Base-by-base conservation (phyloP, 2,113 vertebrate genomes). In the Cheilinus undulatus region DNA sequence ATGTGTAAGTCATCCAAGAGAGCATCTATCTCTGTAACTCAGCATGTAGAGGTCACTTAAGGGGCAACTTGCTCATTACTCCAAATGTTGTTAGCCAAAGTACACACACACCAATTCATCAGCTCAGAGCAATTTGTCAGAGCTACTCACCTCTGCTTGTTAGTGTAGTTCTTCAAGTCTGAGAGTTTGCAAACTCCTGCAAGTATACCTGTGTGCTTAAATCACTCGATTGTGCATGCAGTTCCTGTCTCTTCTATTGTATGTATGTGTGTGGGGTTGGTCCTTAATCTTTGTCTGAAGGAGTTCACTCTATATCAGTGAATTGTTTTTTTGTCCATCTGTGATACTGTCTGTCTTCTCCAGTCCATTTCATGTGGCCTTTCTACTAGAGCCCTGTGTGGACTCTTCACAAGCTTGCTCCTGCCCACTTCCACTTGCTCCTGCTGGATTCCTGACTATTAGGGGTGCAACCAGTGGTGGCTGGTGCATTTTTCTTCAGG, bases 61-160 rank as follows among this genome's bases (percentile, higher is more conserved):
- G 82, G 88, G 82, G 76, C 86, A 92, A 84, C 87, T 80, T 78
- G 83, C 89, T 92, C 90, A 92, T 94, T 92, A 93, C 88, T 91
- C 85, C 72, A 76, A 92, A 85, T 83, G 83, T 89, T 88, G 80
- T 92, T 92, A 90, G 81, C 78, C 63, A 84, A 89, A 83, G 70
- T 78, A 84, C 59, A 69, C 72, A 76, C 22, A 43, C 80, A 77
- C 42, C 71, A 42, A 89, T 92, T 91, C 75, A 91, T 93, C 90
- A 90, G 83, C 85, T 45, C 82, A 69, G 78, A 76, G 54, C 81
- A 65, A 91, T 92, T 91, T 80, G 86, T 91, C 91, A 87, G 73
- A 82, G 80, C 68, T 66, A 57, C 79, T 85, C 84, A 87, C 88
- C 88, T 90, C 68, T 26, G 69, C 86, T 90, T 90, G 89, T 91